Percentiles rank a stretch among this genome's conserved stretches.
These are phyloP conservation scores for Drosophila mimetica DNA, from an alignment of 2,888 invertebrate genomes.

Conservation along the genomic window DNA sequence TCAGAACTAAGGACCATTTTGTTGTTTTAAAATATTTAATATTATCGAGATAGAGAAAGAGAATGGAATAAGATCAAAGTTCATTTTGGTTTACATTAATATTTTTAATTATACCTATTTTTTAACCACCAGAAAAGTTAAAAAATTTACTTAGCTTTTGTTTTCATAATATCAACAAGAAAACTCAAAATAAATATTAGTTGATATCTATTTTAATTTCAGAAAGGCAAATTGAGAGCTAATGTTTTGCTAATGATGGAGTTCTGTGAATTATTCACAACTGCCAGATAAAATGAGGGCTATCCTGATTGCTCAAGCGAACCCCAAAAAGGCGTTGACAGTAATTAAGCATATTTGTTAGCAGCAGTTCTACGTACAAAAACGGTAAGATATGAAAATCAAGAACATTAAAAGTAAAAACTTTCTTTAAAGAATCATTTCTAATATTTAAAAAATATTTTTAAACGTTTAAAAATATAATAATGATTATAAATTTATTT, in stretches of 20 bases:
- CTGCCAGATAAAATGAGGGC: conserved; percentile 29
- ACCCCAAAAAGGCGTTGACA: conserved; percentile 3
- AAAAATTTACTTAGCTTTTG: too few relatives aligned
- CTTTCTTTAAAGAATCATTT: too few relatives aligned
- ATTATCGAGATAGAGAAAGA: neutral
- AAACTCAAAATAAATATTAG: too few relatives aligned
- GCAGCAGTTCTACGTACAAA: neutral
- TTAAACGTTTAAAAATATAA: neutral
- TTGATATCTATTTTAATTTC: neutral
- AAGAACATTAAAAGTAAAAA: too few relatives aligned
- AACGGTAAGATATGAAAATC: conserved; percentile 2
- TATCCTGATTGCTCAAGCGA: conserved; percentile 20
- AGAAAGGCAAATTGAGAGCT: conserved; percentile 1
- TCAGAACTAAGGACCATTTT: neutral
- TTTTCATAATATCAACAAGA: too few relatives aligned
- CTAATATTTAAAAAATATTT: neutral
- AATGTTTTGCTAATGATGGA: conserved; percentile 3
- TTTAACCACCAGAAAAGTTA: too few relatives aligned
- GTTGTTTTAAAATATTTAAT: neutral
- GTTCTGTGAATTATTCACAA: conserved; percentile 6
- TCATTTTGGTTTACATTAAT: too few relatives aligned
- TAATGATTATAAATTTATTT: too few relatives aligned
- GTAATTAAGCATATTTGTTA: conserved; percentile 20
- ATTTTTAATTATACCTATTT: too few relatives aligned
- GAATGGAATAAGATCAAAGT: neutral